These are phyloP conservation scores for Galaxea fascicularis DNA, from an alignment of 92 coral and sea anemone genomes.

Conservation along the genomic window DNA sequence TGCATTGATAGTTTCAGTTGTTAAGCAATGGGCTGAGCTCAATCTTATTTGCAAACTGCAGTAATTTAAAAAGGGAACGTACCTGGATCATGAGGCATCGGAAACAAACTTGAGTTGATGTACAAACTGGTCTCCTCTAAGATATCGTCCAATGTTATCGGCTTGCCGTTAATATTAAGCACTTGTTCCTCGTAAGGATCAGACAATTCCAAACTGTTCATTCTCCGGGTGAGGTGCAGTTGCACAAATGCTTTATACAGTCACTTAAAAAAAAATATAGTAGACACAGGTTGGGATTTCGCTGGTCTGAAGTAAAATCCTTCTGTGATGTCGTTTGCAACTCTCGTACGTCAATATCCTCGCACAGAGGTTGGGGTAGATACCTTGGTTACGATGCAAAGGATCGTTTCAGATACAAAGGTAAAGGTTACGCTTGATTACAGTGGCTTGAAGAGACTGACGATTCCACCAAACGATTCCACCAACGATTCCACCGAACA, in stretches of 20 bases:
- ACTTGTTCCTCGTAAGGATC: constrained; percentile 18
- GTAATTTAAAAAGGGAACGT: neutral
- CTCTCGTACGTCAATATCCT: neutral
- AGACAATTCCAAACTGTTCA: constrained; percentile 31
- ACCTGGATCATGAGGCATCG: constrained; percentile 26
- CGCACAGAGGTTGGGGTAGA: neutral
- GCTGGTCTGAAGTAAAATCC: neutral
- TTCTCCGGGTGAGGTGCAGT: neutral
- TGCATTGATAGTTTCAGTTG: neutral
- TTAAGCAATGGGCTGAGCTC: neutral
- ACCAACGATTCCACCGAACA: constrained; percentile 18
- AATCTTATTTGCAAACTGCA: neutral
- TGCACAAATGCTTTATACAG: neutral
- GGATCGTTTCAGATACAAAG: neutral
- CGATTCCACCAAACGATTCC: neutral
- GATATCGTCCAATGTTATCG: constrained; percentile 46
- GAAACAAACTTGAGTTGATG: constrained; percentile 15
- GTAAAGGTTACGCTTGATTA: neutral
- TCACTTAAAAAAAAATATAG: neutral
- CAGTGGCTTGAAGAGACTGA: neutral
- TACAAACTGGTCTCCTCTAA: constrained; percentile 30
- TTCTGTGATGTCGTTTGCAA: neutral
- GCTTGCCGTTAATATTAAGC: constrained; percentile 32
- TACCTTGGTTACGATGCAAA: neutral
- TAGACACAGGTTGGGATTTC: neutral